A percentile compares a stretch with the other conserved stretches of the same genome.
phyloP scores from a whole-genome alignment of 2,797 vertebrate genomes.

The Gymnopithys bicolor region DNA sequence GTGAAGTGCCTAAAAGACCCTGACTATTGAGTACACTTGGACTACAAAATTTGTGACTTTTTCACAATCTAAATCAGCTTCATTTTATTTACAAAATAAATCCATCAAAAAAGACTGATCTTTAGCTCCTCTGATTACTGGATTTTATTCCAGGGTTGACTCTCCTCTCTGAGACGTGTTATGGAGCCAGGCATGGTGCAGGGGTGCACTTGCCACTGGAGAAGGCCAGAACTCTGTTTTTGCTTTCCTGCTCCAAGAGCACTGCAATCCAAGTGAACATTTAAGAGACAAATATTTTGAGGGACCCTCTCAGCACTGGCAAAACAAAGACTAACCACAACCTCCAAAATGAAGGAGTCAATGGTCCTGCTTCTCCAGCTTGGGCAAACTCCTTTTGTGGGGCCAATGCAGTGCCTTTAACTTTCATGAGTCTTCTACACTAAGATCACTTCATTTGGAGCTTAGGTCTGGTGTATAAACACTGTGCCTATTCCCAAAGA shows the following conservation, averaged over 20 bases:
- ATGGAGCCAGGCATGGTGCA: neutral
- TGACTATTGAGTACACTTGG: neutral
- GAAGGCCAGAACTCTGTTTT: neutral
- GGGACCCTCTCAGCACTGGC: neutral
- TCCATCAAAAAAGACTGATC: neutral
- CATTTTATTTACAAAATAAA: neutral
- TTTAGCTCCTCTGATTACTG: neutral
- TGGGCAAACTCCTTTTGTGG: neutral
- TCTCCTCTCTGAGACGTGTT: neutral
- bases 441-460: too few relatives aligned
- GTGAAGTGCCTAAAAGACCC: neutral
- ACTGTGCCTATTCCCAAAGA: neutral
- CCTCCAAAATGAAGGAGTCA: neutral
- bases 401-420: neutral
- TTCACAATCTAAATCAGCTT: neutral
- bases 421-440: neutral
- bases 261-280: neutral
- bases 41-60: neutral
- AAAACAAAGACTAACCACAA: neutral
- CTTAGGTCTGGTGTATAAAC: neutral
- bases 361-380: neutral
- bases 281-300: neutral
- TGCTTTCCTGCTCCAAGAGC: neutral
- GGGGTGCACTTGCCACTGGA: neutral
- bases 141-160: neutral